These are phyloP conservation scores for Netelia melanura DNA, from an alignment of 2,888 invertebrate genomes.

Conservation along the genomic window DNA sequence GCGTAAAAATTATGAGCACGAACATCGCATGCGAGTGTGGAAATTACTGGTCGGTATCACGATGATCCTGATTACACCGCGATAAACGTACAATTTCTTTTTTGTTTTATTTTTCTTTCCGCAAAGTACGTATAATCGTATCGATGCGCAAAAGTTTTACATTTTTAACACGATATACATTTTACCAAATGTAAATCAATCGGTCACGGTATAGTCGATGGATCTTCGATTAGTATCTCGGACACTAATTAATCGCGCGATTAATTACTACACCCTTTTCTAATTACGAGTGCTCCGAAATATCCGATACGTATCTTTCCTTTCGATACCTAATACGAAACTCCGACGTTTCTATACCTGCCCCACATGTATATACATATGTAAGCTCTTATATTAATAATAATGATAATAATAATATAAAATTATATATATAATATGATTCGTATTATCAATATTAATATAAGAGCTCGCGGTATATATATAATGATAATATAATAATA, in stretches of 20 bases:
- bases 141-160: too few species aligned
- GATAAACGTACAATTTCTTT: conserved; percentile 23
- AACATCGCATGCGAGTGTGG: conserved; percentile 1
- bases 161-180: too few species aligned
- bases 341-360: background rate
- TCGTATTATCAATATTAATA: too few species aligned
- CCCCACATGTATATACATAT: background rate
- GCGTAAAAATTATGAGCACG: conserved; percentile 4
- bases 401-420: too few species aligned
- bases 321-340: too few species aligned
- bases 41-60: conserved; percentile 45
- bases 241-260: conserved; percentile 13
- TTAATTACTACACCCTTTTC: too few species aligned
- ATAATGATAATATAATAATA: too few species aligned
- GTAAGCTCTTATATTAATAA: too few species aligned
- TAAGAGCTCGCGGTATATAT: background rate
- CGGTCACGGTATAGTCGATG: too few species aligned
- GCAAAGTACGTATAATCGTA: background rate
- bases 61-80: conserved; percentile 27
- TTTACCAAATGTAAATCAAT: too few species aligned
- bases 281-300: conserved; percentile 21
- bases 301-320: conserved; percentile 28
- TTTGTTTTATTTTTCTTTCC: background rate
- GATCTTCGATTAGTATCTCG: background rate
- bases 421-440: too few species aligned